Conservation (phyloP, 2,888 invertebrate genomes). For the Teleogryllus oceanicus region DNA sequence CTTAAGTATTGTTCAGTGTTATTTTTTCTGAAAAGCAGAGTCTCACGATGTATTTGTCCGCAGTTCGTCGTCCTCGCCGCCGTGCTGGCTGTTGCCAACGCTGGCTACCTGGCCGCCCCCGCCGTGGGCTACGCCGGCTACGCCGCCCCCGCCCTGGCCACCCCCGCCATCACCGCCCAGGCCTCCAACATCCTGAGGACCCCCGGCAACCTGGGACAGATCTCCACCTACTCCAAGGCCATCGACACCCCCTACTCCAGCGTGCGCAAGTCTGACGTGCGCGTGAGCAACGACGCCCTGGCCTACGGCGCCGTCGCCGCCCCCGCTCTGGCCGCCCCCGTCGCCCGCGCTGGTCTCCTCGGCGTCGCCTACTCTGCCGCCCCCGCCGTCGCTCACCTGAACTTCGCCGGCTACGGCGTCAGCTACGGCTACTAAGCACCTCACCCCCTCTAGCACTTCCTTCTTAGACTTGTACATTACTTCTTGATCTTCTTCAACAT, state of each 20-base stretch:
- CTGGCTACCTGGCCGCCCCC: slow-evolving; percentile 43
- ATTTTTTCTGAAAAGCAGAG: too few species aligned
- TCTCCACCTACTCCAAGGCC: slow-evolving; percentile 68
- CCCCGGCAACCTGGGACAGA: slow-evolving; percentile 62
- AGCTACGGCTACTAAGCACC: too few species aligned
- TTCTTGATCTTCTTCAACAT: too few species aligned
- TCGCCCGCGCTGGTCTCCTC: too few species aligned
- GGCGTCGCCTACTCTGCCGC: too few species aligned
- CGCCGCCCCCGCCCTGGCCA: not conserved
- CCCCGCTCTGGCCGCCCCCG: slow-evolving; percentile 36
- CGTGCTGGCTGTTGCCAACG: slow-evolving; percentile 41
- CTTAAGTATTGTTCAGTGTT: too few species aligned
- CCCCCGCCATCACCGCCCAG: slow-evolving; percentile 19
- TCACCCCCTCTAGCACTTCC: too few species aligned
- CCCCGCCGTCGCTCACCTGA: slow-evolving; percentile 39
- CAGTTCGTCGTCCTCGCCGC: slow-evolving; percentile 35
- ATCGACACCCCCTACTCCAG: slow-evolving; percentile 70
- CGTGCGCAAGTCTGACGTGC: slow-evolving; percentile 65
- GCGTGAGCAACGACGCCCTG: slow-evolving; percentile 48
- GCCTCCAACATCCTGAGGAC: slow-evolving; percentile 48
- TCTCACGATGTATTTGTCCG: not conserved
- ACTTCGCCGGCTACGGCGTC: slow-evolving; percentile 41
- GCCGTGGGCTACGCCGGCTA: not conserved
- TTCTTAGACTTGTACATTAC: too few species aligned
- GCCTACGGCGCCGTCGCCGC: slow-evolving; percentile 29